A percentile compares a stretch with the other conserved stretches of the same genome.
phyloP scores from a whole-genome alignment of 2,113 vertebrate species.

The Leptobrachium leishanense region DNA sequence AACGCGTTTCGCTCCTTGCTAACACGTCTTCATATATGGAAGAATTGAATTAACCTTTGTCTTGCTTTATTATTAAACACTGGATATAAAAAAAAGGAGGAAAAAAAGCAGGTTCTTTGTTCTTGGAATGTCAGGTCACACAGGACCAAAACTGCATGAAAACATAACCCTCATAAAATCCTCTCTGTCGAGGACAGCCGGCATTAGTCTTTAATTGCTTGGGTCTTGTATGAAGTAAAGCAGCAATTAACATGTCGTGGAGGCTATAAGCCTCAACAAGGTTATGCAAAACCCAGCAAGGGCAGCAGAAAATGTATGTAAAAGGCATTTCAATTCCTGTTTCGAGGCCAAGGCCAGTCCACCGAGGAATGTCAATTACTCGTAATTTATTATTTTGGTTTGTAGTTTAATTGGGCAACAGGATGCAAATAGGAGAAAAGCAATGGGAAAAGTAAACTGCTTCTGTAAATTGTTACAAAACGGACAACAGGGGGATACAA shows the following conservation, averaged over 20 bases:
- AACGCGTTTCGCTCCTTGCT: too few species aligned
- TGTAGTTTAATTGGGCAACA: slow-evolving; percentile 60
- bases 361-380: slow-evolving; percentile 61
- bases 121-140: slow-evolving; percentile 27
- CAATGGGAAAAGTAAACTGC: background rate
- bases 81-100: background rate
- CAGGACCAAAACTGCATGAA: slow-evolving; percentile 9
- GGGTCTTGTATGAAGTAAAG: slow-evolving; percentile 26
- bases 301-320: slow-evolving; percentile 13
- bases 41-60: too few species aligned
- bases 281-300: slow-evolving; percentile 9
- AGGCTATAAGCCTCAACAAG: slow-evolving; percentile 32
- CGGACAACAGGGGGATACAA: slow-evolving; percentile 29
- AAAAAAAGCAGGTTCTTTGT: slow-evolving; percentile 2
- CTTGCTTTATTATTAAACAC: background rate
- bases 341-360: slow-evolving; percentile 52
- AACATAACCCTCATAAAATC: slow-evolving; percentile 6
- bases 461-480: background rate
- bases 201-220: background rate
- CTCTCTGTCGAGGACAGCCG: background rate
- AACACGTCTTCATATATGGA: too few species aligned
- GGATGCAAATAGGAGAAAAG: slow-evolving; percentile 36
- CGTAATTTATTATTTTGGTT: slow-evolving; percentile 48
- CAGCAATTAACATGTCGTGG: slow-evolving; percentile 4
- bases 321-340: slow-evolving; percentile 41